Base-by-base conservation (phyloP, 2,888 invertebrate species). In the Enchytraeus crypticus region DNA sequence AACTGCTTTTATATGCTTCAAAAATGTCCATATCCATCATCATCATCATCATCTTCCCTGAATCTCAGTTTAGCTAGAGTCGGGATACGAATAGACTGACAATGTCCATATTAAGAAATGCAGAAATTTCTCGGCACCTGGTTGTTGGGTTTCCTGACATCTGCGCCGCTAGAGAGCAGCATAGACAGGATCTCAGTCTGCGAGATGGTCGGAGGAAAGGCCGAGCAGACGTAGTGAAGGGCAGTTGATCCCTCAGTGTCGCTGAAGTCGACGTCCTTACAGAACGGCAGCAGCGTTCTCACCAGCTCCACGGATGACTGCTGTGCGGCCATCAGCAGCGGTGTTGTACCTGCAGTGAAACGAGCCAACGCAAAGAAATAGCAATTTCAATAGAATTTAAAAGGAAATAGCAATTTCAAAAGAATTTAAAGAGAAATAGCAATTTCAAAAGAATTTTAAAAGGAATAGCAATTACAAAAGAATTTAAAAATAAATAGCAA, bases 251-350 rank as follows among this genome's bases (percentile, higher is more conserved):
- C 69, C 27, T 61, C 60, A 2, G 38, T 49, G 57, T 70, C 69
- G 11, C 30, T 26, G 2, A 64, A 51, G 38, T 69, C 65, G 14
- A 73, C 63, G 62, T 70, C 61, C 1, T 68, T 67, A 2, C 49
- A 54, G 70, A 59, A 46, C n/a, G 57, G 57, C 27, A 57, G 29
- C 27, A 74, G 59, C 21, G 64, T 63, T 49, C 64, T 33, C 4
- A 69, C 67, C 29, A 69, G 62, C 32, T 67, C 66, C 2, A 59
- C 51, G 21, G 68, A 61, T 26, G 64, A 63, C n/a, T 59, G 56
- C 51, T 62, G 59, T 32, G 68, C 68, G 14, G 74, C 72, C 38
- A 69, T 30, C 38, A 66, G 64, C 21, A 74, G 62, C 5, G 72
- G 65, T 18, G 72, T 70, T 23, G 62, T 47, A 18, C 67, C 65